Evolutionary conservation across 2,888 invertebrate genomes (phyloP).

Genomic region (Sceliomorpha sp.): DNA sequence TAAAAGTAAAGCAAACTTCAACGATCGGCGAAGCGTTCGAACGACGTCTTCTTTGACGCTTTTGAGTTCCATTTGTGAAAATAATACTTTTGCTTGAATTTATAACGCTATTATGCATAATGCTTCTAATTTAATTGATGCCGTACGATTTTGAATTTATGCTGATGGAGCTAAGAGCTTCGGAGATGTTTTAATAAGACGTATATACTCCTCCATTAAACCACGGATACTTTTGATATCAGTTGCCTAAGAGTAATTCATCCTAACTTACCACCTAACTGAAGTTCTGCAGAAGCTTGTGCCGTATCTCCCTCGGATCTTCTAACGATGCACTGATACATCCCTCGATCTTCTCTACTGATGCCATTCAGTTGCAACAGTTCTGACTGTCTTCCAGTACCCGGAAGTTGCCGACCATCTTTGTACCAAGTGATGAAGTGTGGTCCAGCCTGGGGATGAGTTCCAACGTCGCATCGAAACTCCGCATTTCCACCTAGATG

Average conservation of each 20-base stretch:
- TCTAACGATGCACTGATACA: conserved; percentile 88
- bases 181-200: too few species aligned
- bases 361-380: conserved; percentile 85
- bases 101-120: too few species aligned
- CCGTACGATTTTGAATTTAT: too few species aligned
- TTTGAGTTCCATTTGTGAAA: too few species aligned
- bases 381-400: conserved; percentile 85
- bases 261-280: conserved; percentile 84
- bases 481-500: conserved; percentile 89
- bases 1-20: neutral
- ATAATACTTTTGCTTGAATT: too few species aligned
- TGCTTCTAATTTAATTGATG: too few species aligned
- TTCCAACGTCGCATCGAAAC: conserved; percentile 82
- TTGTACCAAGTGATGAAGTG: conserved; percentile 86
- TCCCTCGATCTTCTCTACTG: conserved; percentile 87
- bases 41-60: too few species aligned
- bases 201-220: too few species aligned
- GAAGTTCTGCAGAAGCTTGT: conserved; percentile 88
- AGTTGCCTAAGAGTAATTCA: conserved; percentile 11
- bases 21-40: too few species aligned
- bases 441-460: conserved; percentile 81
- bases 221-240: conserved; percentile 2
- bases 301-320: conserved; percentile 88
- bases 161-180: too few species aligned
- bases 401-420: conserved; percentile 85